These are phyloP conservation scores for Liolophura sinensis DNA, from an alignment of 1,140 invertebrate species.

Conservation along the genomic window DNA sequence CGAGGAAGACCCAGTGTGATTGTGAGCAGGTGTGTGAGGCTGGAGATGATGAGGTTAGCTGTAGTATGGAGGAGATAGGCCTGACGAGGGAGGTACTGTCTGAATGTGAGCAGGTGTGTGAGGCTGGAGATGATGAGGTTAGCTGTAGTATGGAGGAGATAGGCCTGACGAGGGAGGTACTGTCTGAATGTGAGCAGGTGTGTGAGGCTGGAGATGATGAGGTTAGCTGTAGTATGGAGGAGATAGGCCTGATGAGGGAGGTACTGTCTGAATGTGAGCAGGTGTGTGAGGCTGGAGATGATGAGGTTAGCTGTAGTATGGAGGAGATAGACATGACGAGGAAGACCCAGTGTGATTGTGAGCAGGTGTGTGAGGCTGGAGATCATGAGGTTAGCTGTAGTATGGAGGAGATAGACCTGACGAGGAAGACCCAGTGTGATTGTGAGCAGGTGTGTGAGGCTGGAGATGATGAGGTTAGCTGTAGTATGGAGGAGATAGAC, in stretches of 20 bases:
- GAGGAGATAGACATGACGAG: constrained; percentile 23
- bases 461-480: constrained; percentile 18
- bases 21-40: too few relatives aligned
- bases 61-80: constrained; percentile 14
- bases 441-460: too few relatives aligned
- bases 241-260: too few relatives aligned
- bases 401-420: constrained; percentile 12
- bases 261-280: too few relatives aligned
- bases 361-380: too few relatives aligned
- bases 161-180: constrained; percentile 4
- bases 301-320: too few relatives aligned
- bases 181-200: constrained; percentile 21
- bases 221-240: constrained; percentile 27
- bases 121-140: constrained; percentile 18
- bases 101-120: too few relatives aligned
- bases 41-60: too few relatives aligned
- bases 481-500: constrained; percentile 29
- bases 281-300: too few relatives aligned
- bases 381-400: too few relatives aligned
- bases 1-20: too few relatives aligned
- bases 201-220: constrained; percentile 13
- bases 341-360: constrained; percentile 16
- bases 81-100: constrained; percentile 10
- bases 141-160: constrained; percentile 19
- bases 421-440: constrained; percentile 12